Base-by-base conservation (phyloP, 1,140 invertebrate genomes). In the Teleopsis dalmanni region DNA sequence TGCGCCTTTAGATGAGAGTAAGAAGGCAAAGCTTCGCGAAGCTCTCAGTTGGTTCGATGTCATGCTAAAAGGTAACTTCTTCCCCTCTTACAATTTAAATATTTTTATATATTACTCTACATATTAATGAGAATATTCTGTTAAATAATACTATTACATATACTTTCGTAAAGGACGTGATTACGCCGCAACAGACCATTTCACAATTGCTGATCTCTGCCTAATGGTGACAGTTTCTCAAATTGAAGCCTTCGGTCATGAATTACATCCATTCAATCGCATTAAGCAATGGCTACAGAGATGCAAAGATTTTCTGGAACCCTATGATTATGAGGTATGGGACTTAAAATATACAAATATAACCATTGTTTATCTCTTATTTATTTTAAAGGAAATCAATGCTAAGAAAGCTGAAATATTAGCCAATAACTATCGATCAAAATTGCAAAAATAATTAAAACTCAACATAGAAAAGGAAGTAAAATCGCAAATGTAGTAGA, bases 131-230 rank as follows among this genome's bases (percentile, higher is more conserved):
- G n/a, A n/a, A n/a, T n/a, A n/a, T n/a, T n/a, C n/a, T n/a, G n/a
- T n/a, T n/a, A n/a, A n/a, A n/a, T n/a, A 22, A n/a, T 8, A n/a
- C n/a, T n/a, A n/a, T n/a, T n/a, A n/a, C n/a, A n/a, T n/a, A n/a
- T n/a, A n/a, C n/a, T n/a, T n/a, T n/a, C n/a, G n/a, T n/a, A n/a
- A n/a, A n/a, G 62, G 58, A 16, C 51, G 59, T 4, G 55, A 60
- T 48, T 70, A 38, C 55, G 31, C 60, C 1, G 67, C 71, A 4
- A 57, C 73, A 0, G 27, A 68, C 0, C 62, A 73, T 18, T 57
- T 82, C 3, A 82, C 81, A 7, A 70, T 84, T 44, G 81, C 81
- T 5, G 82, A 80, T 57, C 52, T 77, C 2, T 36, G 70, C 0
- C 29, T 78, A 1, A 53, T 68, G 8, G 60, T 71, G 4, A 73